Conservation (phyloP, 2,797 vertebrate genomes). For the Tapirus indicus region DNA sequence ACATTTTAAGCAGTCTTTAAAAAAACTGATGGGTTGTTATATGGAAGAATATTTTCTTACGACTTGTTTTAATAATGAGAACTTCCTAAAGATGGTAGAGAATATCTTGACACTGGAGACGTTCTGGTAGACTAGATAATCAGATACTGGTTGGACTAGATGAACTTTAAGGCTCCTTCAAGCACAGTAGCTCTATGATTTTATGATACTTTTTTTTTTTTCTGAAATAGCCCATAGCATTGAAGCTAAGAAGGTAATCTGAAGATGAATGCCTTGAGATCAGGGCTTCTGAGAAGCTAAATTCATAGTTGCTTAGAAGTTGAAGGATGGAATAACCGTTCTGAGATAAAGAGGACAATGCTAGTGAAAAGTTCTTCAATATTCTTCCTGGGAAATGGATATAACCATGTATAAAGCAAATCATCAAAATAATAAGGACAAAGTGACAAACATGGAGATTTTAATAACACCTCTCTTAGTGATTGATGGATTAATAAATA, state of each 20-base stretch:
- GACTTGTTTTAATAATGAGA: constrained; percentile 49
- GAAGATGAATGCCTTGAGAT: neutral
- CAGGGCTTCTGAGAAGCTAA: constrained; percentile 41
- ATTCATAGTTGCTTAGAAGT: constrained; percentile 34
- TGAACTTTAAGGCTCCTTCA: neutral
- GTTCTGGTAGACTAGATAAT: neutral
- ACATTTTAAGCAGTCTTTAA: neutral
- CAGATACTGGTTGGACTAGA: neutral
- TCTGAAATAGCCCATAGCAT: neutral
- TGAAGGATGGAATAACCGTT: neutral
- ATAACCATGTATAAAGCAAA: neutral
- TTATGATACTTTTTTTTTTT: neutral
- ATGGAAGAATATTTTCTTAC: neutral
- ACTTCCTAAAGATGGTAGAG: neutral
- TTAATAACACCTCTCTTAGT: neutral
- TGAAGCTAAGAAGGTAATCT: neutral
- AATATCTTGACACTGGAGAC: neutral
- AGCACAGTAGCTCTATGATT: neutral
- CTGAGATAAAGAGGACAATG: neutral
- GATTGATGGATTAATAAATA: neutral
- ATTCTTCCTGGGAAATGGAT: neutral
- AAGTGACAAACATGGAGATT: neutral
- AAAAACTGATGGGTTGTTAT: neutral
- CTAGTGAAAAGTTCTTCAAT: neutral
- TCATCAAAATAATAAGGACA: constrained; percentile 11